phyloP scores from a whole-genome alignment of 2,113 vertebrate genomes.

The Larimichthys polyactis region DNA sequence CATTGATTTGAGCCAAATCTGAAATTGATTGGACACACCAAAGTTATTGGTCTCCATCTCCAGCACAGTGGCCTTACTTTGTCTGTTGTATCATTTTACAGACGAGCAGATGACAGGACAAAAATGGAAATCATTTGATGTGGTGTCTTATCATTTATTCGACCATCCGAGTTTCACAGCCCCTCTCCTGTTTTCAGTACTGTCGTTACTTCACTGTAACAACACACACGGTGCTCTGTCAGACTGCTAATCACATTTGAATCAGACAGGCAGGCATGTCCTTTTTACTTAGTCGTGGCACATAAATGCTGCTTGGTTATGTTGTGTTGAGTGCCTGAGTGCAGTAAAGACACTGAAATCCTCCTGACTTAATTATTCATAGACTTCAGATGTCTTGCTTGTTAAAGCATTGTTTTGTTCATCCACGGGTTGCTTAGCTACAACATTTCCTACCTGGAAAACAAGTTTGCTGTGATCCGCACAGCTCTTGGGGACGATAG shows the following conservation, averaged over 20 bases:
- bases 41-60: constrained; percentile 26
- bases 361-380: constrained; percentile 30
- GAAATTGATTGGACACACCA: constrained; percentile 45
- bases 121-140: neutral
- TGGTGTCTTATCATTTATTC: neutral
- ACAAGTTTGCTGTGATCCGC: constrained; percentile 6
- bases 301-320: constrained; percentile 32
- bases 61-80: constrained; percentile 32
- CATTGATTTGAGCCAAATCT: constrained; percentile 52
- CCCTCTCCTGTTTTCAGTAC: neutral
- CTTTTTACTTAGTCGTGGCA: constrained; percentile 37
- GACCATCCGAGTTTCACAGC: neutral
- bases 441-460: constrained; percentile 54
- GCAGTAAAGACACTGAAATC: constrained; percentile 19
- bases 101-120: neutral
- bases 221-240: constrained; percentile 18
- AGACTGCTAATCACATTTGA: constrained; percentile 49
- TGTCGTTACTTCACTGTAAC: constrained; percentile 7
- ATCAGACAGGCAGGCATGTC: constrained; percentile 49
- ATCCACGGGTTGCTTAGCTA: constrained; percentile 54
- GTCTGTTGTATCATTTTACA: neutral
- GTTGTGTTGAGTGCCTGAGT: constrained; percentile 23
- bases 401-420: constrained; percentile 32
- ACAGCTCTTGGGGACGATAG: constrained; percentile 32
- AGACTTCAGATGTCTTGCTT: constrained; percentile 38